phyloP scores from a whole-genome alignment of 2,113 vertebrate species.

The Pomatorhinus ruficollis region DNA sequence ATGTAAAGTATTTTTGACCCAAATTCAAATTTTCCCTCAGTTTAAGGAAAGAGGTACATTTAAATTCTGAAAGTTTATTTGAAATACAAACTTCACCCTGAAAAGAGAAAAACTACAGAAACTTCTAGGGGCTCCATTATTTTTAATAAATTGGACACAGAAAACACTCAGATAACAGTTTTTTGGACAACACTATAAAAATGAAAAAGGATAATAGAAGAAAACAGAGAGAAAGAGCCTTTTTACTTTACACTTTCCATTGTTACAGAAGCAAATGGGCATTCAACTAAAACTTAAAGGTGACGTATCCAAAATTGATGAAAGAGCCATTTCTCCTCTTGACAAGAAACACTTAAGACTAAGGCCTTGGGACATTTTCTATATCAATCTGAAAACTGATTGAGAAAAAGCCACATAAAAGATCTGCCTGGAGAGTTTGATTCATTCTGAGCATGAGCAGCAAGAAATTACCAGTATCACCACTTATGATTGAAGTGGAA shows the following conservation, averaged over 20 bases:
- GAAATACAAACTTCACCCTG: neutral
- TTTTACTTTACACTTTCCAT: neutral
- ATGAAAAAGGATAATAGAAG: neutral
- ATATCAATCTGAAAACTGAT: neutral
- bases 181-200: neutral
- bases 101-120: neutral
- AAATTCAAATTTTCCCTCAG: neutral
- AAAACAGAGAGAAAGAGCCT: neutral
- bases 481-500: neutral
- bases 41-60: neutral
- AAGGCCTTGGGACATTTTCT: neutral
- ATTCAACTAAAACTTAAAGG: neutral
- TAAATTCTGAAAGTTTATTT: neutral
- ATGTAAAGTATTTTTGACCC: rapidly evolving
- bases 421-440: neutral
- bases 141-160: neutral
- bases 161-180: neutral
- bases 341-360: neutral
- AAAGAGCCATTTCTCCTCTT: neutral
- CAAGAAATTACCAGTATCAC: neutral
- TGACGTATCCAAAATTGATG: neutral
- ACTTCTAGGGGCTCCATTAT: neutral
- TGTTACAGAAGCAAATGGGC: neutral
- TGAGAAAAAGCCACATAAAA: neutral
- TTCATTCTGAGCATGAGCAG: neutral